Percentiles rank a stretch among this genome's conserved stretches.
These are phyloP conservation scores for Portunus trituberculatus DNA, from an alignment of 1,140 invertebrate genomes.

Conservation along the genomic window DNA sequence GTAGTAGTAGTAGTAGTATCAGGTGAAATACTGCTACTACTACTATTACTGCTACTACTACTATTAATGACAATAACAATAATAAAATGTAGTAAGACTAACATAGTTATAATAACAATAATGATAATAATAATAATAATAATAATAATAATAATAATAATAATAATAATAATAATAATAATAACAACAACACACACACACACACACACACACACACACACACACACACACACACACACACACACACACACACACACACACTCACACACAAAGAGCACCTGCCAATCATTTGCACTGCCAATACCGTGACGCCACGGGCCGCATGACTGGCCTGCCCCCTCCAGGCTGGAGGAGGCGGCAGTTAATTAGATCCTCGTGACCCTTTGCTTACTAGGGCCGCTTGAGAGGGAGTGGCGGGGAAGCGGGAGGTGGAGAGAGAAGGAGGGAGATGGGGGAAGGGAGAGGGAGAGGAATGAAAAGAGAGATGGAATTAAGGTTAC, in stretches of 20 bases:
- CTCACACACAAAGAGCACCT: no score
- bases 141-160: background rate
- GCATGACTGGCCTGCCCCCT: background rate
- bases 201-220: no score
- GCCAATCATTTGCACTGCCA: background rate
- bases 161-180: background rate
- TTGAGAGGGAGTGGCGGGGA: conserved; percentile 10
- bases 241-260: no score
- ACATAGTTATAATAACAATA: background rate
- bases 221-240: no score
- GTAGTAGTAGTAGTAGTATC: background rate
- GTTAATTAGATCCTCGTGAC: background rate
- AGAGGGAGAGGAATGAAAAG: no score
- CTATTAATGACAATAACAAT: background rate
- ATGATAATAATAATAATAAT: no score
- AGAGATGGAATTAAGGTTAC: no score
- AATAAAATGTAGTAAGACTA: background rate
- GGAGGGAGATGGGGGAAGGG: no score
- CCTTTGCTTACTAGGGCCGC: background rate
- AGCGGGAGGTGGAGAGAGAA: background rate
- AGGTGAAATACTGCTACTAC: background rate
- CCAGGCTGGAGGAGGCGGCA: background rate
- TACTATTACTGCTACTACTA: background rate
- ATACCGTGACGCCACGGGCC: background rate
- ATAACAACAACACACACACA: background rate